phyloP scores from a whole-genome alignment of 2,797 vertebrate genomes.

The Australoheros facetus region DNA sequence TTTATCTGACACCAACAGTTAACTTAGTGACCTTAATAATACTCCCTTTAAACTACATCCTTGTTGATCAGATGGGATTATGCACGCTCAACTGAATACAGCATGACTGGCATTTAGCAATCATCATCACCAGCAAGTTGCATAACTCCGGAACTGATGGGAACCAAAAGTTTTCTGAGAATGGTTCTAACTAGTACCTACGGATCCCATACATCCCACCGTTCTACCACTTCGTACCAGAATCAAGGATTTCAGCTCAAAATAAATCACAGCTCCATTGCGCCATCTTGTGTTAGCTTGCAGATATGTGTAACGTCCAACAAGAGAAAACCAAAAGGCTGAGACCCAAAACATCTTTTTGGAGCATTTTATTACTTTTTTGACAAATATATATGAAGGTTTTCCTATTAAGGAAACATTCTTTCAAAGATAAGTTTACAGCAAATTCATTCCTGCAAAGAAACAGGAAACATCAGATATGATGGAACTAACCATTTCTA shows the following conservation, averaged over 20 bases:
- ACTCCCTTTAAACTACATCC: constrained; percentile 5
- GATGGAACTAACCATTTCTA: constrained; percentile 70
- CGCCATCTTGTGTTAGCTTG: constrained; percentile 72
- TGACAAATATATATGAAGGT: constrained; percentile 87
- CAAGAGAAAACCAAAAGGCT: background rate
- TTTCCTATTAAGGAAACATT: constrained; percentile 81
- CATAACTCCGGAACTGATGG: too few relatives aligned
- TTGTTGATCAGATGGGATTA: constrained; percentile 13
- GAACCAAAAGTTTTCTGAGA: too few relatives aligned
- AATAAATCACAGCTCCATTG: constrained; percentile 2
- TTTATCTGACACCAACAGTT: constrained; percentile 24
- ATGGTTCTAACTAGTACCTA: background rate
- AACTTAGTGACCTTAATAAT: constrained; percentile 10
- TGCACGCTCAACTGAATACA: background rate
- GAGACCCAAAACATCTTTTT: constrained; percentile 60
- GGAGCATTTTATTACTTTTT: constrained; percentile 84
- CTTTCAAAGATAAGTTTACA: constrained; percentile 84
- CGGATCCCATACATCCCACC: background rate
- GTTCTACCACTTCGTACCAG: background rate
- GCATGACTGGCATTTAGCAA: background rate
- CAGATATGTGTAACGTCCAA: background rate
- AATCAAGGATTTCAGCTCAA: background rate
- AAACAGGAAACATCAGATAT: constrained; percentile 77
- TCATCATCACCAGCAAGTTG: constrained; percentile 10
- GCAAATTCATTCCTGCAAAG: constrained; percentile 80